These are phyloP conservation scores for Schlechtendalia chinensis DNA, from an alignment of 1,140 invertebrate genomes.

Conservation along the genomic window DNA sequence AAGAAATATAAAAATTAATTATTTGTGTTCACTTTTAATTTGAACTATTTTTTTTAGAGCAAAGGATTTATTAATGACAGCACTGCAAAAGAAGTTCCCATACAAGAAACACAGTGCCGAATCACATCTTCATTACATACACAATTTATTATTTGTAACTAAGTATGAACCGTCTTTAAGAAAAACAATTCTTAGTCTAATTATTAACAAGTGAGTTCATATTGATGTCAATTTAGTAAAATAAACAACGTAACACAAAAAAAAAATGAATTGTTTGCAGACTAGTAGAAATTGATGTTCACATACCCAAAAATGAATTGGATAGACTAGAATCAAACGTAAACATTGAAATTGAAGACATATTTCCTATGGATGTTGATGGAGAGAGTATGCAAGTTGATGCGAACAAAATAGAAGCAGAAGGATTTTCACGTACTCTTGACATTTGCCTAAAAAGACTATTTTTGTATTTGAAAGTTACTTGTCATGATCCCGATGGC, in stretches of 20 bases:
- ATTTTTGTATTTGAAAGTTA: constrained; percentile 61
- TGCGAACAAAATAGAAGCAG: constrained; percentile 58
- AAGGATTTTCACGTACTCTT: constrained; percentile 58
- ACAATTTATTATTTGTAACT: constrained; percentile 65
- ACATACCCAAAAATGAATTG: constrained; percentile 62
- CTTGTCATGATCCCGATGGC: constrained; percentile 55
- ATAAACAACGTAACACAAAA: not conserved
- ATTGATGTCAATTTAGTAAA: not conserved
- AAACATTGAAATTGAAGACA: constrained; percentile 56
- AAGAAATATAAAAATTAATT: constrained; percentile 55
- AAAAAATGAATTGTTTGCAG: not conserved
- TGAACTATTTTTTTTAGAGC: constrained; percentile 58
- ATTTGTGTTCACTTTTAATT: not conserved
- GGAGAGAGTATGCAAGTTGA: constrained; percentile 55
- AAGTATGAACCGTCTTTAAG: constrained; percentile 65
- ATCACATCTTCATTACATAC: constrained; percentile 63
- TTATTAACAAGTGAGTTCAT: constrained; percentile 65
- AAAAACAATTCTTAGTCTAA: constrained; percentile 63
- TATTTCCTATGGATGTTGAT: constrained; percentile 60
- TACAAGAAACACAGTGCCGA: constrained; percentile 63
- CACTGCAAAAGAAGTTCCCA: constrained; percentile 63
- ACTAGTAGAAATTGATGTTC: constrained; percentile 63
- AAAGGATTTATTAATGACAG: constrained; percentile 59
- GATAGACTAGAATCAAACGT: constrained; percentile 56
- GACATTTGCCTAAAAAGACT: constrained; percentile 67